Base-by-base conservation (phyloP, 2,888 invertebrate genomes). In the Hirtodrosophila trivittata region DNA sequence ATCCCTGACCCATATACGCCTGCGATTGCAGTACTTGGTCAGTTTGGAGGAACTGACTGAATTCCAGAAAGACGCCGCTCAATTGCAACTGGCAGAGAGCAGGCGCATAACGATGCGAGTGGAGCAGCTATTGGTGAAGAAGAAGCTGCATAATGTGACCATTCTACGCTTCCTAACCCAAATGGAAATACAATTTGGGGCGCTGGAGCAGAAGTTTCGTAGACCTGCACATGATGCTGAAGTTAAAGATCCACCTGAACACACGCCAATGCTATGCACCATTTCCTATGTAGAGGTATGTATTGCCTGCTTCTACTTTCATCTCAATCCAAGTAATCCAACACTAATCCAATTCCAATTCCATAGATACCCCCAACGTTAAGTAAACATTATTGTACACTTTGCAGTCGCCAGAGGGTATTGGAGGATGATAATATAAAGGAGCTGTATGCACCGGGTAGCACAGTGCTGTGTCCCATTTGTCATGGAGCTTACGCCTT, bases 221-320 rank as follows among this genome's bases (percentile, higher is more conserved):
- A 6, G 33, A 14, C 3, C 30, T 0, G 18, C n/a, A 1, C 5
- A 16, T 1, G 5, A 7, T 0, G 10, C 8, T 0, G 14, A 13
- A 0, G 9, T 13, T 10, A 14, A 14, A 1, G 37, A 28, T 12
- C 12, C 39, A 1, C 4, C 35, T 10, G 42, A 25, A 12, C 43
- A 30, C n/a, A n/a, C n/a, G n/a, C 75, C n/a, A 10, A 1, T 1
- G 5, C 58, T 66, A n/a, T 90, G 90, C 52, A 75, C 59, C 16
- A 70, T 90, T 10, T 88, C 89, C 10, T 87, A 57, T 57, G 25
- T 86, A 0, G 83, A 87, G 84, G 90, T 90, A 66, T 28, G 30
- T 21, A n/a, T n/a, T n/a, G n/a, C n/a, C n/a, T n/a, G n/a, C 6
- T 13, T 28, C 9, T n/a, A 28, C 28, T 8, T 8, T 3, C 10